A percentile compares a stretch with the other conserved stretches of the same genome.
phyloP scores from a whole-genome alignment of 2,113 vertebrate genomes.

The Excalfactoria chinensis region DNA sequence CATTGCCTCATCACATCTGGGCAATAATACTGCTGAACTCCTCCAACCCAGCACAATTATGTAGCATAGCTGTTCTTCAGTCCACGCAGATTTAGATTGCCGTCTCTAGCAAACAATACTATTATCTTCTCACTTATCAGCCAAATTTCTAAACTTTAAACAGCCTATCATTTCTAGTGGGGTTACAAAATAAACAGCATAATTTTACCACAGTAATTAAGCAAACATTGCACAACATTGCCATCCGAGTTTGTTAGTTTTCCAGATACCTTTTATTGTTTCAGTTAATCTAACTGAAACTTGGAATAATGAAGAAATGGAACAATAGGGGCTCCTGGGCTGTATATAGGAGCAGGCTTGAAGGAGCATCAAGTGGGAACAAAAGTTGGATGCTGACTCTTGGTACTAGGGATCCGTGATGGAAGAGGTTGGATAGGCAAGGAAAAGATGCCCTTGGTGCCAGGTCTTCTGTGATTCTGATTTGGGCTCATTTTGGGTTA shows the following conservation, averaged over 20 bases:
- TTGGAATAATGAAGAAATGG: not conserved
- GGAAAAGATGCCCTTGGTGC: not conserved
- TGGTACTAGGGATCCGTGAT: not conserved
- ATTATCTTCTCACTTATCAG: slow-evolving; percentile 38
- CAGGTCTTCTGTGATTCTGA: not conserved
- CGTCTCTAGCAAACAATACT: not conserved
- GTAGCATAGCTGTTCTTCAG: not conserved
- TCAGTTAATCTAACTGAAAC: not conserved
- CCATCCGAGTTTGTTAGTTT: not conserved
- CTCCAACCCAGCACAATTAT: not conserved
- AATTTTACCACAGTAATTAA: not conserved
- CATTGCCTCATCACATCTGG: not conserved
- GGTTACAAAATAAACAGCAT: slow-evolving; percentile 37
- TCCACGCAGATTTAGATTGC: not conserved
- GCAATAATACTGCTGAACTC: not conserved
- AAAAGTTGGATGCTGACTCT: not conserved
- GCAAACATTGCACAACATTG: slow-evolving; percentile 14
- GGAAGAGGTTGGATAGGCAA: not conserved
- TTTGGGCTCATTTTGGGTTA: not conserved
- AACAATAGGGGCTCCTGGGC: not conserved
- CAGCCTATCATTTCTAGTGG: not conserved
- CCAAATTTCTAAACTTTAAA: slow-evolving; percentile 41
- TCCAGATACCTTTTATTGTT: not conserved
- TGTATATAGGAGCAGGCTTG: not conserved
- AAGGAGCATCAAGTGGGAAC: not conserved